Evolutionary conservation across 2,888 invertebrate genomes (phyloP).

Genomic region (Xestia xanthographa): DNA sequence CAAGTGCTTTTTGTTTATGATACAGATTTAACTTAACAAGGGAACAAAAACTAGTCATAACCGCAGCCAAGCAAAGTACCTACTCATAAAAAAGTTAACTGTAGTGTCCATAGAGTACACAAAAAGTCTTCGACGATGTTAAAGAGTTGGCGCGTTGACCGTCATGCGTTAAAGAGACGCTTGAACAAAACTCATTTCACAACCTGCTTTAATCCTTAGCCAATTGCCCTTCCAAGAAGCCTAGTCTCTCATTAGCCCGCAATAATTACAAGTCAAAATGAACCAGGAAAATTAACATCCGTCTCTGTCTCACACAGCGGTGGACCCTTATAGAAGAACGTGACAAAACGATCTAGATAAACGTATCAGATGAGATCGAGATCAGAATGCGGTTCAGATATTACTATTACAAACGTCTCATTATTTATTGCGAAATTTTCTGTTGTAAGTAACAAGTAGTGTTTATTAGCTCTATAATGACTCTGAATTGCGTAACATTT

Average conservation of each 20-base stretch:
- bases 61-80: constrained; percentile 33
- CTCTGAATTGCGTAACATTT: constrained; percentile 62
- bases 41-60: constrained; percentile 42
- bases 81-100: constrained; percentile 61
- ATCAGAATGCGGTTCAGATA: constrained; percentile 82
- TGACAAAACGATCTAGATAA: constrained; percentile 85
- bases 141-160: constrained; percentile 54
- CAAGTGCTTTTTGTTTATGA: no score
- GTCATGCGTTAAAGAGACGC: constrained; percentile 51
- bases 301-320: constrained; percentile 73
- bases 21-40: constrained; percentile 28
- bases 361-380: constrained; percentile 83
- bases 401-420: constrained; percentile 82
- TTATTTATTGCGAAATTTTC: constrained; percentile 82
- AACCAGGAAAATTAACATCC: constrained; percentile 74
- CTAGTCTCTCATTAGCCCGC: constrained; percentile 78
- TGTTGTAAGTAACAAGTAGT: constrained; percentile 71
- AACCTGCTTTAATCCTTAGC: constrained; percentile 71
- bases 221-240: constrained; percentile 80
- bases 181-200: constrained; percentile 67
- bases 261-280: constrained; percentile 82
- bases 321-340: constrained; percentile 71
- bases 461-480: constrained; percentile 73
- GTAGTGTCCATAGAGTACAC: constrained; percentile 56
- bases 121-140: constrained; percentile 49